Evolutionary conservation across 30 jellyfish, hydroid and myxozoan species (phyloP), one percentile per base, ranked within the genome.

Genomic region (Pseudorhiza aurosa): DNA sequence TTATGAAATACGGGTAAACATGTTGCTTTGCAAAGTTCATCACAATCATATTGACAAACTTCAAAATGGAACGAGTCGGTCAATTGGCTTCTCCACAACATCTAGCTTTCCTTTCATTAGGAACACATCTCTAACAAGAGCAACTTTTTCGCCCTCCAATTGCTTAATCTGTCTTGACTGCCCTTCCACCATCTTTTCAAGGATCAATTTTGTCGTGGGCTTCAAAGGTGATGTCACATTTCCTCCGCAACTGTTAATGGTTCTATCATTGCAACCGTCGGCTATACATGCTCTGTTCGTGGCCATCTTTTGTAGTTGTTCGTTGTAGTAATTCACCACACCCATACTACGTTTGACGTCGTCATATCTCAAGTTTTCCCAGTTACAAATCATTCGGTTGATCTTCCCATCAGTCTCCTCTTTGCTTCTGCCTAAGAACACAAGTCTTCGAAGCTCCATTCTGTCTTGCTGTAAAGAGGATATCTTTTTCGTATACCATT

Each of bases 361-460:
- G 22, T 63, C 74, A 32, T 77, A 57, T 11, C 26, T 30, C n/a
- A 47, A 9, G 8, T 45, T 22, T 10, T 62, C 46, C 82, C 81
- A 77, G 21, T 25, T 43, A 3, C 31, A 32, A 17, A 43, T 77
- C 73, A 77, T 46, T 47, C 30, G 19, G 8, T 49, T 27, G 65
- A 44, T 70, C 53, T 45, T 77, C 28, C 82, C 50, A 12, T 33
- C 72, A 1, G 86, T 32, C 8, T 77, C 90, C 8, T 60, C 72
- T 53, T 24, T 65, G 45, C 53, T 36, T 46, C 25, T 60, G 17
- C 82, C 81, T n/a, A 77, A 42, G 59, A 57, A 77, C 35, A 77
- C 90, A 53, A 65, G 50, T 19, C 90, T 68, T 11, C 82, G 65
- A 10, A 77, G 82, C 33, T 77, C 90, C 90, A 77, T 77, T 53